Evolutionary conservation across 2,797 vertebrate genomes (phyloP), one percentile per base, ranked within the genome.

Genomic region (Pangasius sanitwongsei): DNA sequence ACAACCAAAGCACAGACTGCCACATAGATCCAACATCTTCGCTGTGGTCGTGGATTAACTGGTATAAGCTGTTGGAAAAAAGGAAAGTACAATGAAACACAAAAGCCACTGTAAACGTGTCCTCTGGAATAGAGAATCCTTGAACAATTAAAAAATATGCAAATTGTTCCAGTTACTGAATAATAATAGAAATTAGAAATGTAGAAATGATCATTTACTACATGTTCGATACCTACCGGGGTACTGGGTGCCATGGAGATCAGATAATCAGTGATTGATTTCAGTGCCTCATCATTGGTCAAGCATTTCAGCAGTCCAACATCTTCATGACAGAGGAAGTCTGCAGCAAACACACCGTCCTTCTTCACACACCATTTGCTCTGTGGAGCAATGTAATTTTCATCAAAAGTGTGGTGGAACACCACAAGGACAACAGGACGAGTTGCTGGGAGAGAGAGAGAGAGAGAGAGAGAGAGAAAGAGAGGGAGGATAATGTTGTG

Each of bases 261-360:
- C n/a, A 34, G n/a, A 16, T 34, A 16, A 34, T 28, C 65, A 69
- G n/a, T 69, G 65, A 31, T 31, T n/a, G 11, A 69, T 69, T 69
- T 34, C 57, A 83, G 57, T 5, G 81, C 81, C 34, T 28, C 1
- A 1, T 63, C 57, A 15, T 83, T 83, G 5, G 4, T 0, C 11
- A 63, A 44, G 25, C 81, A 28, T 28, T 1, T 25, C 20, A 59
- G 57, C 55, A 83, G 55, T 16, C 55, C 55, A 25, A 3, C 0
- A 44, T 63, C 57, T 83, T 83, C 81, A 63, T 83, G 3, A 61
- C 11, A 41, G 81, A 83, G 81, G 18, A 83, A 63, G 59, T 83
- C 34, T 28, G 0, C 81, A 63, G 81, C 81, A 41, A 61, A 63
- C 20, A 83, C 81, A 83, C 6, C 57, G 1, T 44, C 57, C 5